A percentile compares a stretch with the other conserved stretches of the same genome.
These are phyloP conservation scores for Oscheius sp. DNA, from an alignment of 2,888 invertebrate genomes.

Conservation along the genomic window DNA sequence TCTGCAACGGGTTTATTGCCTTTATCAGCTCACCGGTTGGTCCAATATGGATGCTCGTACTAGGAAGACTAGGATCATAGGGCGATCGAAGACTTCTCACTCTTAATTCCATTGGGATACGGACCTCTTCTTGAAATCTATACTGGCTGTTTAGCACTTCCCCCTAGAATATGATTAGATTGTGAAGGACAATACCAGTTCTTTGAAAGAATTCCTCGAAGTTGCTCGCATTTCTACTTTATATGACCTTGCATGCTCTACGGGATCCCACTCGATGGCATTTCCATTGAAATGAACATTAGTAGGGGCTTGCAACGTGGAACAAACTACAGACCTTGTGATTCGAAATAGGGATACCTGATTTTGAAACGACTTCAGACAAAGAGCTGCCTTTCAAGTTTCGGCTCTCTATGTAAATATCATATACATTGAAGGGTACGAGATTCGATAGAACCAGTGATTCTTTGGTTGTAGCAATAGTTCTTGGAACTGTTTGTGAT, in stretches of 20 bases:
- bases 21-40: slow-evolving; percentile 3
- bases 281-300: slow-evolving; percentile 38
- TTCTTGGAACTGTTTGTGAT: slow-evolving; percentile 28
- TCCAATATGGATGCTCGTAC: slow-evolving; percentile 16
- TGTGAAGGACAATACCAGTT: slow-evolving; percentile 26
- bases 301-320: slow-evolving; percentile 39
- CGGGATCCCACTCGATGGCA: slow-evolving; percentile 45
- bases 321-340: slow-evolving; percentile 37
- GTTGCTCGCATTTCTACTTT: slow-evolving; percentile 34
- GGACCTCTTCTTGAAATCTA: slow-evolving; percentile 30
- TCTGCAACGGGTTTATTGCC: slow-evolving; percentile 1
- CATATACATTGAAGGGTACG: slow-evolving; percentile 51
- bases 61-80: slow-evolving; percentile 43
- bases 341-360: slow-evolving; percentile 38
- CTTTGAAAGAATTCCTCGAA: slow-evolving; percentile 8
- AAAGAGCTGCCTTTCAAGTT: slow-evolving; percentile 54
- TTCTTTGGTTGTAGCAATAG: slow-evolving; percentile 35
- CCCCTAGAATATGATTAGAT: slow-evolving; percentile 24
- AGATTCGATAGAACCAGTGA: slow-evolving; percentile 35
- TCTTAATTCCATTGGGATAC: slow-evolving; percentile 32
- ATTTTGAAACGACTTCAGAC: slow-evolving; percentile 40
- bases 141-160: slow-evolving; percentile 44
- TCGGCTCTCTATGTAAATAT: slow-evolving; percentile 50
- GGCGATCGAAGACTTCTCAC: slow-evolving; percentile 40
- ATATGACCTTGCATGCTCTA: slow-evolving; percentile 49